Conservation (phyloP, 2,888 invertebrate species). For the Coelopa pilipes region DNA sequence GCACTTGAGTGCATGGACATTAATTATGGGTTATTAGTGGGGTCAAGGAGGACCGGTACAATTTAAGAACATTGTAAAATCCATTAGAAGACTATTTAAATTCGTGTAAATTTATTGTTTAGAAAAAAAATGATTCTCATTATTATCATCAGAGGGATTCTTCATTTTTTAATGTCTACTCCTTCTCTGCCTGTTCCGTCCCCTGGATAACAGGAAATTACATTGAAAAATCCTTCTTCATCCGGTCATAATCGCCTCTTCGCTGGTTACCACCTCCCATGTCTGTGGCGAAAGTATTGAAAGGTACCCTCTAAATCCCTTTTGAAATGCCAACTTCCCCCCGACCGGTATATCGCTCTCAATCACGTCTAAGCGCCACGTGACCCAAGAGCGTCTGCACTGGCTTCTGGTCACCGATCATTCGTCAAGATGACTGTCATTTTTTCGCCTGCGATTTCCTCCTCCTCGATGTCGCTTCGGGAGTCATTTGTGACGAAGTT, state of each 20-base stretch:
- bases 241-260: not conserved
- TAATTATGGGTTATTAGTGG: conserved; percentile 6
- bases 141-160: too few relatives aligned
- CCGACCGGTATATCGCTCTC: not conserved
- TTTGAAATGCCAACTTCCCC: not conserved
- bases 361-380: conserved; percentile 1
- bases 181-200: too few relatives aligned
- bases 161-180: too few relatives aligned
- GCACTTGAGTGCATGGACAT: not conserved
- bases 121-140: too few relatives aligned
- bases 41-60: too few relatives aligned
- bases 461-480: not conserved
- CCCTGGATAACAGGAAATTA: too few relatives aligned
- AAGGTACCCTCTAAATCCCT: not conserved
- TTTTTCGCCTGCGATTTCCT: conserved; percentile 1
- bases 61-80: too few relatives aligned
- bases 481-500: conserved; percentile 4
- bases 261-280: not conserved
- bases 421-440: conserved; percentile 26
- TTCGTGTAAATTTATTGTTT: too few relatives aligned
- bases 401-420: not conserved
- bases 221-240: too few relatives aligned
- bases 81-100: too few relatives aligned
- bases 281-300: not conserved
- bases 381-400: not conserved